Base-by-base conservation (phyloP, 2,113 vertebrate genomes). In the Sitta europaea region DNA sequence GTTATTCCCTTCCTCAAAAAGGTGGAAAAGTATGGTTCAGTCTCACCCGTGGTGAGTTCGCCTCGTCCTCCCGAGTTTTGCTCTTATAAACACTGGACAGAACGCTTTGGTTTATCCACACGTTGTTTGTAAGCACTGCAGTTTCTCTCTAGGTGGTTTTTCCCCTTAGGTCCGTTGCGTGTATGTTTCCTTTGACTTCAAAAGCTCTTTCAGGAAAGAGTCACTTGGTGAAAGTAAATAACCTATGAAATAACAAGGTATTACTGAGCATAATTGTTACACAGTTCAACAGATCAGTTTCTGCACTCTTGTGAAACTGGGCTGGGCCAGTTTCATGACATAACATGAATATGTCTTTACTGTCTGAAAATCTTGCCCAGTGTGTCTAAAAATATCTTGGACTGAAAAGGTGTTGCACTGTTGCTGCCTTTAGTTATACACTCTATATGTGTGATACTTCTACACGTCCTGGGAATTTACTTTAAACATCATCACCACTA, bases 1-100 rank as follows among this genome's bases (percentile, higher is more conserved):
- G 21, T 57, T 62, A 36, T 12, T 91, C 47, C 22, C 5, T 43
- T 27, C 24, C 35, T 5, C n/a, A n/a, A 13, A 55, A 65, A 29
- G 12, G 3, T 24, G 23, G 7, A 8, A 36, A 22, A 68, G 10
- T 14, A 0, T 7, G 22, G 12, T 17, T 38, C 6, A 0, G 2
- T 62, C 66, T 77, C 54, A 31, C 17, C 24, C 6, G 16, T 55
- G 36, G 6, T 29, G 36, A 28, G 29, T 7, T 83, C 6, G 5
- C 23, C 11, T 47, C 27, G 18, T 66, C 9, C 21, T 70, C 24
- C 24, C 21, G 14, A 29, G 33, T 47, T 74, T 24, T 71, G 28
- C 5, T 45, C 27, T 29, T 16, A 4, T 0, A 19, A 51, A 24
- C 61, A 6, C 8, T 29, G 45, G 31, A 6, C 28, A 21, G 29